Percentiles rank a stretch among this genome's conserved stretches.
phyloP scores from a whole-genome alignment of 1,140 invertebrate genomes.

The Agraylea sexmaculata region DNA sequence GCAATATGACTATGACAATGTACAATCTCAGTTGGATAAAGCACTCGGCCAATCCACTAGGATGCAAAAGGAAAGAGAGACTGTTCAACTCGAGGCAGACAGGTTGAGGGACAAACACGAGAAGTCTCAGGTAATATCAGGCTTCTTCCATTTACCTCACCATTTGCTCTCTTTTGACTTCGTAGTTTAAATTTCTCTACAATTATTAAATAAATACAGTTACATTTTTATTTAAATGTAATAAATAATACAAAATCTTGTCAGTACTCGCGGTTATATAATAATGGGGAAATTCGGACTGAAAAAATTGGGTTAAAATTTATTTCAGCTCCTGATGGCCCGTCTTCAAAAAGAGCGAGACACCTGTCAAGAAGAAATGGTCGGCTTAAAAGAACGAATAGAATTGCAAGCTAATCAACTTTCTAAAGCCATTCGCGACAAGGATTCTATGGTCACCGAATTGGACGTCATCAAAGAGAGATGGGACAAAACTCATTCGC shows the following conservation, averaged over 20 bases:
- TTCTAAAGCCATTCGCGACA: slow-evolving; percentile 70
- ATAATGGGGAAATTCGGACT: not conserved
- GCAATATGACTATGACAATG: slow-evolving; percentile 76
- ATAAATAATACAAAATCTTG: not conserved
- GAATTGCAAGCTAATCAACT: slow-evolving; percentile 70
- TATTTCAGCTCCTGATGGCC: slow-evolving; percentile 36
- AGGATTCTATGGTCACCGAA: slow-evolving; percentile 72
- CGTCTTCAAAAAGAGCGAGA: slow-evolving; percentile 83
- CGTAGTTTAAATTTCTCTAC: slow-evolving; percentile 1
- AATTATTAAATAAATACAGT: slow-evolving; percentile 5
- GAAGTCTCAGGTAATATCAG: slow-evolving; percentile 66
- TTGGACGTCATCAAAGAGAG: slow-evolving; percentile 75
- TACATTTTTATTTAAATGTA: slow-evolving; percentile 1
- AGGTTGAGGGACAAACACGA: slow-evolving; percentile 79
- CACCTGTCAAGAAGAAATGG: slow-evolving; percentile 63
- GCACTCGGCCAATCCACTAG: slow-evolving; percentile 71
- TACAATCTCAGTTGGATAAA: slow-evolving; percentile 84
- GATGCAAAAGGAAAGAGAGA: slow-evolving; percentile 81
- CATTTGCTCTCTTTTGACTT: not conserved
- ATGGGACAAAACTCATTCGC: slow-evolving; percentile 74
- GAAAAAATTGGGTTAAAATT: not conserved
- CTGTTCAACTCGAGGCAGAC: slow-evolving; percentile 71
- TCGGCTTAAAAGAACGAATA: slow-evolving; percentile 66
- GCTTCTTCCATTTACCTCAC: not conserved
- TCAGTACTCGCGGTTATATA: too few relatives aligned